Percentiles rank a stretch among this genome's conserved stretches.
These are phyloP conservation scores for Sebastes vulpes DNA, from an alignment of 2,797 vertebrate genomes.

Conservation along the genomic window DNA sequence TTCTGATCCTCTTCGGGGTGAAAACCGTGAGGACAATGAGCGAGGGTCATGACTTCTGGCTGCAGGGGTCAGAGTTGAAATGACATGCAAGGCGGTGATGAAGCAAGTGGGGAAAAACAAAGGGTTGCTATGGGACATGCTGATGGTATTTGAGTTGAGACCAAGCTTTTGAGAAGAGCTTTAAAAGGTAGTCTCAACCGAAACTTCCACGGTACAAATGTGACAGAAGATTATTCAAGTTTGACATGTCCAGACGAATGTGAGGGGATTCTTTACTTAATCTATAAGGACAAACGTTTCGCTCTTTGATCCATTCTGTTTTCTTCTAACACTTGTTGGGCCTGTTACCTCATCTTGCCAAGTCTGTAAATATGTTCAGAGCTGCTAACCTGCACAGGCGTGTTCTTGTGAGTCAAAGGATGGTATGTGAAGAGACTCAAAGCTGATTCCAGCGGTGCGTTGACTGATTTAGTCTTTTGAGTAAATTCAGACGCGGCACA, in stretches of 20 bases:
- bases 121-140: constrained; percentile 63
- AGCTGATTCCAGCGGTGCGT: constrained; percentile 18
- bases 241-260: constrained; percentile 43
- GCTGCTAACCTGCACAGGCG: constrained; percentile 53
- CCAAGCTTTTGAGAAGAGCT: constrained; percentile 34
- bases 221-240: constrained; percentile 52
- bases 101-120: constrained; percentile 52
- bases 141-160: constrained; percentile 55
- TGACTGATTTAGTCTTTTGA: constrained; percentile 51
- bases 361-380: constrained; percentile 43
- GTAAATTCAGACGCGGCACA: constrained; percentile 27
- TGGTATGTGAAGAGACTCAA: constrained; percentile 41
- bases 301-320: constrained; percentile 49
- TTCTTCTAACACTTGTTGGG: constrained; percentile 19
- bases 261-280: constrained; percentile 11
- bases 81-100: constrained; percentile 70
- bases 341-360: constrained; percentile 18
- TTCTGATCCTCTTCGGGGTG: constrained; percentile 43
- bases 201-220: constrained; percentile 16
- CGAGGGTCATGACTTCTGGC: constrained; percentile 68
- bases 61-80: constrained; percentile 81
- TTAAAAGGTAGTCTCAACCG: constrained; percentile 31
- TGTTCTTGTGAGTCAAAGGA: constrained; percentile 44
- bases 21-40: constrained; percentile 57
- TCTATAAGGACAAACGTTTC: constrained; percentile 16